Base-by-base conservation (phyloP, 2,888 invertebrate genomes). In the Brachycybe producta region DNA sequence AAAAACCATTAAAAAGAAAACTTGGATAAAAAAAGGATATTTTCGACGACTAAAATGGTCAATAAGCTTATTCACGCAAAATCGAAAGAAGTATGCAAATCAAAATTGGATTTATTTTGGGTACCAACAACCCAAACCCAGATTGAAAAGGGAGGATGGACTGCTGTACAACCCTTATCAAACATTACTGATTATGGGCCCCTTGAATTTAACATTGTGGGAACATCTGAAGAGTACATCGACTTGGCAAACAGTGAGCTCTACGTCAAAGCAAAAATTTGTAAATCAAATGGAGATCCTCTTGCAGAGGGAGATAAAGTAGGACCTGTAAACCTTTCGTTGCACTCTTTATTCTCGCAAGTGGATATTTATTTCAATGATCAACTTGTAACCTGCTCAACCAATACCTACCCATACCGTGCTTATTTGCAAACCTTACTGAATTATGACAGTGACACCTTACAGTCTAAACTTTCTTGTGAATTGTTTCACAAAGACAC, bases 341-440 rank as follows among this genome's bases (percentile, higher is more conserved):
- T 45, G 23, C 34, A 45, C 11, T 32, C 45, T 5, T 11, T 45
- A 3, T 45, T 45, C 34, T 17, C 17, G 2, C 32, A 45, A 28
- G 34, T 45, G 8, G 34, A 45, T 11, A 34, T 34, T 3, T 17
- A 15, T 13, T 30, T 45, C 21, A 28, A 32, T 27, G 45, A 32
- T 3, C 30, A 19, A 19, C 13, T 32, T 17, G 34, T 45, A 4
- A 17, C 45, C 2, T 13, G 19, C 8, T 21, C 32, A 2, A 19
- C 17, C 3, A 32, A 32, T 13, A 45, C 24, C 8, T 21, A 45
- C n/a, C 11, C 23, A 0, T 45, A 45, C 24, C 13, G n/a, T 7
- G 23, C 34, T 4, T 45, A 45, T 23, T 11, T 45, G 30, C 34
- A 30, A 35, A 45, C 19, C 1, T 21, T 45, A 2, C 13, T 45